Evolutionary conservation across 2,113 vertebrate genomes (phyloP).

Genomic region (Irena cyanogastra): DNA sequence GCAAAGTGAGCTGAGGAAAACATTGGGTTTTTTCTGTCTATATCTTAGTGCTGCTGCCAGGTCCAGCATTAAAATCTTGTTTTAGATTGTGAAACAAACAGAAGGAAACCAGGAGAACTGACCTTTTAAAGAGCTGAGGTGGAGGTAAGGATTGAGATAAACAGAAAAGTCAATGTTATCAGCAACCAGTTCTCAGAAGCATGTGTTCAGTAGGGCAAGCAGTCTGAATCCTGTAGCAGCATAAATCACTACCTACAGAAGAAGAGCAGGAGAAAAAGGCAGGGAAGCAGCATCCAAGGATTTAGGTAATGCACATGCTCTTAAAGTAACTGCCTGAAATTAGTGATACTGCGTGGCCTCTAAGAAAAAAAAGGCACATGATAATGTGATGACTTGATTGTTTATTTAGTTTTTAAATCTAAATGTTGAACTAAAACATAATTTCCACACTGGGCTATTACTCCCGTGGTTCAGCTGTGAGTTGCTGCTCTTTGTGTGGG

Average conservation of each 20-base stretch:
- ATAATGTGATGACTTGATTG: neutral
- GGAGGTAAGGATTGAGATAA: neutral
- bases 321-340: neutral
- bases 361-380: neutral
- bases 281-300: neutral
- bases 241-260: neutral
- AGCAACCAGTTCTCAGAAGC: neutral
- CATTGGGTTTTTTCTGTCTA: neutral
- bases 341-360: neutral
- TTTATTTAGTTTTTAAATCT: neutral
- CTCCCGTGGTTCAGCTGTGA: neutral
- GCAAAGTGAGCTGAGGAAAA: neutral
- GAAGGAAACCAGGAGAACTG: neutral
- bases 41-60: neutral
- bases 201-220: neutral
- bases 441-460: neutral
- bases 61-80: neutral
- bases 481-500: neutral
- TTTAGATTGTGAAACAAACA: neutral
- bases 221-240: neutral
- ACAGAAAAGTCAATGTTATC: neutral
- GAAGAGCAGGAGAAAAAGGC: neutral
- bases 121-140: neutral
- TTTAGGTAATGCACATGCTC: fast-evolving
- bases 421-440: neutral